Evolutionary conservation across 2,888 invertebrate genomes (phyloP).

Genomic region (Caenorhabditis uteleia): DNA sequence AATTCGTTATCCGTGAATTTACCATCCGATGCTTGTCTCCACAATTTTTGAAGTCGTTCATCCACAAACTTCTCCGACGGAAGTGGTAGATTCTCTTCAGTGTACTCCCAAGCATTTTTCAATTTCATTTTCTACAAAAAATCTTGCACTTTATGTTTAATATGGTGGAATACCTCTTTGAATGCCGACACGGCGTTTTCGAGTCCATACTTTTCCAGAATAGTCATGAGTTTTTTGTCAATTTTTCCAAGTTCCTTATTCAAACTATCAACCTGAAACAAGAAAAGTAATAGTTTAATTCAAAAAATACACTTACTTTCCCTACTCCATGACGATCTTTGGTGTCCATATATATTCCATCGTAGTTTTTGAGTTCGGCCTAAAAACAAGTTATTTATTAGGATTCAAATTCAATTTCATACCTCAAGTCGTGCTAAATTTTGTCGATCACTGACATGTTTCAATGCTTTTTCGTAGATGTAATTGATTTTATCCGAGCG

Average conservation of each 20-base stretch:
- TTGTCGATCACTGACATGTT: slow-evolving; percentile 50
- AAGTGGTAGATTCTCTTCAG: slow-evolving; percentile 25
- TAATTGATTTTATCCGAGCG: slow-evolving; percentile 65
- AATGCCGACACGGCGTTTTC: slow-evolving; percentile 58
- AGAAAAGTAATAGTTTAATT: no score
- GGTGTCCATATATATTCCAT: slow-evolving; percentile 55
- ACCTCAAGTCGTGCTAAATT: slow-evolving; percentile 47
- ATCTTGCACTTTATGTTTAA: not conserved
- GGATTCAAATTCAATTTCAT: not conserved
- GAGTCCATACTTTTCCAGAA: slow-evolving; percentile 61
- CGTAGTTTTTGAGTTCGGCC: slow-evolving; percentile 58
- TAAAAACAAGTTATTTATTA: slow-evolving; percentile 31
- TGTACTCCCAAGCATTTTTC: slow-evolving; percentile 27
- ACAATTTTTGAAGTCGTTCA: slow-evolving; percentile 54
- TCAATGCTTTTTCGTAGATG: slow-evolving; percentile 62
- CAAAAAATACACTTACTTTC: no score
- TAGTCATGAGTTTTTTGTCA: slow-evolving; percentile 54
- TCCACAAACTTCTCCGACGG: slow-evolving; percentile 49
- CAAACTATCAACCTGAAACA: slow-evolving; percentile 12
- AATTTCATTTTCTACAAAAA: slow-evolving; percentile 44
- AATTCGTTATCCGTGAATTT: slow-evolving; percentile 52
- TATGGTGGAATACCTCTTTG: slow-evolving; percentile 47
- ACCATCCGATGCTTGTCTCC: slow-evolving; percentile 52
- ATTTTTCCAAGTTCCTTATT: slow-evolving; percentile 42
- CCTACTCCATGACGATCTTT: slow-evolving; percentile 46